Conservation (phyloP, 1,140 invertebrate genomes). For the Euura lappo region DNA sequence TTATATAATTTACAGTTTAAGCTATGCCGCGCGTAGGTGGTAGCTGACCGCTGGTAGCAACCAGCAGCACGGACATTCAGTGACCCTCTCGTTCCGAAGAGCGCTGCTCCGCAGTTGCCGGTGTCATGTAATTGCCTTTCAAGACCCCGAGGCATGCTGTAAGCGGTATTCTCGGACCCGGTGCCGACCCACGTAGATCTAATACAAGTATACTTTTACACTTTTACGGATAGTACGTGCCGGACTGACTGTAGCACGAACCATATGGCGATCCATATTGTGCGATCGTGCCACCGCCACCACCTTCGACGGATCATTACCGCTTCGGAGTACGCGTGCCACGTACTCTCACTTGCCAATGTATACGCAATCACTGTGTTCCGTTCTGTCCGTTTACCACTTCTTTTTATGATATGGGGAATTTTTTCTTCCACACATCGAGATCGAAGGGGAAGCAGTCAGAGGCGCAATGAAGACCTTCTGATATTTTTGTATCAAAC, state of each 20-base stretch:
- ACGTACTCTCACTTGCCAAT: too few species aligned
- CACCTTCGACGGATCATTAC: too few species aligned
- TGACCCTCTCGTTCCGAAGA: background rate
- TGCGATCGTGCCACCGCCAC: background rate
- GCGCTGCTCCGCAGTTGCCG: background rate
- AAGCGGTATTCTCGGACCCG: background rate
- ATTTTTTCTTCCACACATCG: too few species aligned
- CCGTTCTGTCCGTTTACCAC: too few species aligned
- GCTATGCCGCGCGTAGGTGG: background rate
- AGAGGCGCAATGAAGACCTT: too few species aligned
- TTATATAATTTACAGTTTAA: background rate
- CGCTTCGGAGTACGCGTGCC: too few species aligned
- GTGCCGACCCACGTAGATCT: background rate
- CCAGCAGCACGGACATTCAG: background rate
- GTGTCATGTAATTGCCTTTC: background rate
- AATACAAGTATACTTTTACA: background rate
- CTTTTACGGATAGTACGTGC: background rate
- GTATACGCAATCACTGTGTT: too few species aligned
- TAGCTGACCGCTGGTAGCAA: background rate
- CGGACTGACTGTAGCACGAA: background rate
- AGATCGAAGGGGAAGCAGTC: too few species aligned
- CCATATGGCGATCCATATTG: background rate
- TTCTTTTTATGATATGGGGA: too few species aligned
- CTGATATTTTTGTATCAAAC: too few species aligned
- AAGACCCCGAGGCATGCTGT: background rate